Percentiles rank a stretch among this genome's conserved stretches.
phyloP scores from a whole-genome alignment of 2,888 invertebrate genomes.

The Clepsis dumicolana region DNA sequence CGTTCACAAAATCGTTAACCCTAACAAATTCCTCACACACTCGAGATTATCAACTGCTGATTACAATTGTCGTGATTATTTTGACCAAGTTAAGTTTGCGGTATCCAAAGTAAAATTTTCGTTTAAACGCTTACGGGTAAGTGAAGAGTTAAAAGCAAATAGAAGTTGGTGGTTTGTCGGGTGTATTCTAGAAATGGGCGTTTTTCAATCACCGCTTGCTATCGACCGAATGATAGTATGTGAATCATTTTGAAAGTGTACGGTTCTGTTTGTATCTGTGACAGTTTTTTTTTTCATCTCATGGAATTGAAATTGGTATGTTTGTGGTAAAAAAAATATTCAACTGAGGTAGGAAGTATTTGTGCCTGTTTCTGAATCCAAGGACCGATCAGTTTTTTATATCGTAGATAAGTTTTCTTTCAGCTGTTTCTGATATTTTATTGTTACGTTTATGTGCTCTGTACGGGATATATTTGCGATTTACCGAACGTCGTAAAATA shows the following conservation, averaged over 20 bases:
- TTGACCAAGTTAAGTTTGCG: slow-evolving; percentile 33
- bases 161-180: slow-evolving; percentile 25
- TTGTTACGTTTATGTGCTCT: neutral
- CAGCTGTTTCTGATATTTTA: slow-evolving; percentile 6
- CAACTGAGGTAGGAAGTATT: slow-evolving; percentile 13
- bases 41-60: slow-evolving; percentile 6
- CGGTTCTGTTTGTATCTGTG: slow-evolving; percentile 40
- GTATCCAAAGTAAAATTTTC: slow-evolving; percentile 2
- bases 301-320: slow-evolving; percentile 39
- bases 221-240: slow-evolving; percentile 41
- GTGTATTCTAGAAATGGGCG: slow-evolving; percentile 42
- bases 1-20: slow-evolving; percentile 25
- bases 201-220: slow-evolving; percentile 42
- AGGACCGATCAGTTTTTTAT: neutral
- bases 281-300: slow-evolving; percentile 23
- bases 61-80: slow-evolving; percentile 34
- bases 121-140: slow-evolving; percentile 7
- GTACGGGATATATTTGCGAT: slow-evolving; percentile 1
- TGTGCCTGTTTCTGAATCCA: neutral
- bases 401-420: neutral
- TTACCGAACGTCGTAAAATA: slow-evolving; percentile 12
- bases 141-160: slow-evolving; percentile 21
- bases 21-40: slow-evolving; percentile 17
- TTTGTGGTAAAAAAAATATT: slow-evolving; percentile 10
- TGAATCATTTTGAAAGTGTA: slow-evolving; percentile 42